Evolutionary conservation across 2,797 vertebrate species (phyloP).

Genomic region (Scleropages formosus): DNA sequence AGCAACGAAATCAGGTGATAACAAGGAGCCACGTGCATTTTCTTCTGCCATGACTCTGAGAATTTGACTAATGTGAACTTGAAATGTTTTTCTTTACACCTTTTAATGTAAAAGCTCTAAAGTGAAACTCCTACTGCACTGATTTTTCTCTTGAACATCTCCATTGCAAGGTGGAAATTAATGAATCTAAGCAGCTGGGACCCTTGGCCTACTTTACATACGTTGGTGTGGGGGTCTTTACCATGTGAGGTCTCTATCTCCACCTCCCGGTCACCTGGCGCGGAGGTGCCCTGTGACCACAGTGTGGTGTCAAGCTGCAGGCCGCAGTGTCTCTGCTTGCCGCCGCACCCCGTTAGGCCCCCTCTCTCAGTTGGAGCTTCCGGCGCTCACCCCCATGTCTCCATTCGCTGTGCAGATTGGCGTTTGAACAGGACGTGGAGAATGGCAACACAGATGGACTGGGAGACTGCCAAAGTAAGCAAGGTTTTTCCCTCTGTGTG

Average conservation of each 20-base stretch:
- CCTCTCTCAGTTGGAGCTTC: no score
- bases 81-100: neutral
- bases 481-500: slow-evolving; percentile 61
- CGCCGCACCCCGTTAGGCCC: neutral
- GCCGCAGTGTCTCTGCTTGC: slow-evolving; percentile 25
- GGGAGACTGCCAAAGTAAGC: slow-evolving; percentile 99
- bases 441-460: slow-evolving; percentile 97
- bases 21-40: neutral
- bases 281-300: neutral
- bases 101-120: neutral
- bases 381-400: slow-evolving; percentile 62
- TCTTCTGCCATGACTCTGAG: neutral
- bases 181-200: no score
- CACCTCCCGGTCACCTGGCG: neutral
- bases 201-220: no score
- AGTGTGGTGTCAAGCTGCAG: neutral
- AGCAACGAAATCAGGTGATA: neutral
- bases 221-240: no score
- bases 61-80: neutral
- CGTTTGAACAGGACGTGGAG: slow-evolving; percentile 96
- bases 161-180: neutral
- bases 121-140: slow-evolving; percentile 7
- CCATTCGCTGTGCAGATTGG: slow-evolving; percentile 78
- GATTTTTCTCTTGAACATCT: neutral
- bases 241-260: no score